Percentiles rank a stretch among this genome's conserved stretches.
phyloP scores from a whole-genome alignment of 1,140 invertebrate genomes.

The Zaprionus ghesquierei region DNA sequence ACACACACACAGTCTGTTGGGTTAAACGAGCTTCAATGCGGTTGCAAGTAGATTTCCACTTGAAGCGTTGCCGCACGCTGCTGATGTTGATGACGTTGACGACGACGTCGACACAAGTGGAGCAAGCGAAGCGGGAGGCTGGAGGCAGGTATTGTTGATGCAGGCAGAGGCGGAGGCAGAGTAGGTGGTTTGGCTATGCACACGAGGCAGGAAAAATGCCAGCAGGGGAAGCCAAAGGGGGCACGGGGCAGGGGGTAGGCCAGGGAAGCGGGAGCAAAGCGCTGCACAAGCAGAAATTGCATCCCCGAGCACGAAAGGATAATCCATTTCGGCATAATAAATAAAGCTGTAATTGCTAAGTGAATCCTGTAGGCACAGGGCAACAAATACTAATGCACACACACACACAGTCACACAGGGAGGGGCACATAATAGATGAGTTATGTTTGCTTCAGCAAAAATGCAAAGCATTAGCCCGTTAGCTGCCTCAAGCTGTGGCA shows the following conservation, averaged over 20 bases:
- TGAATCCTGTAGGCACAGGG: slow-evolving; percentile 52
- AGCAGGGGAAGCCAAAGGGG: not conserved
- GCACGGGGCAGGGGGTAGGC: not conserved
- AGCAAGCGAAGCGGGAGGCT: not conserved
- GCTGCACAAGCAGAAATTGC: slow-evolving; percentile 63
- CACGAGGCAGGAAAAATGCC: slow-evolving; percentile 45
- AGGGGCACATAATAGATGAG: slow-evolving; percentile 58
- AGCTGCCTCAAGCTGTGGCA: slow-evolving; percentile 7
- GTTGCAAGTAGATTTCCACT: slow-evolving; percentile 29
- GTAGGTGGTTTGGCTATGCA: not conserved
- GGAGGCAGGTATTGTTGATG: not conserved
- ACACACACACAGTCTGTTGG: not conserved
- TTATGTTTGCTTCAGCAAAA: slow-evolving; percentile 76
- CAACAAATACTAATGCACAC: slow-evolving; percentile 3
- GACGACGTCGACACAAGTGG: not conserved
- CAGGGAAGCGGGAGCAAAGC: not conserved
- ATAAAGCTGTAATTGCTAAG: slow-evolving; percentile 80
- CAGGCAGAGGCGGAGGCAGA: not conserved
- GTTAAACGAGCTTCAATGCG: not conserved
- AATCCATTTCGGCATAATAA: slow-evolving; percentile 82
- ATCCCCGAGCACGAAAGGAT: slow-evolving; percentile 62
- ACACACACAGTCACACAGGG: not conserved
- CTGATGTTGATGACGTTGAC: slow-evolving; percentile 18
- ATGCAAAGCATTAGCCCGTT: slow-evolving; percentile 56
- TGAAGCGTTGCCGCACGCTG: slow-evolving; percentile 18